phyloP scores from a whole-genome alignment of 2,888 invertebrate species.

The Agonopterix alstromeriana region DNA sequence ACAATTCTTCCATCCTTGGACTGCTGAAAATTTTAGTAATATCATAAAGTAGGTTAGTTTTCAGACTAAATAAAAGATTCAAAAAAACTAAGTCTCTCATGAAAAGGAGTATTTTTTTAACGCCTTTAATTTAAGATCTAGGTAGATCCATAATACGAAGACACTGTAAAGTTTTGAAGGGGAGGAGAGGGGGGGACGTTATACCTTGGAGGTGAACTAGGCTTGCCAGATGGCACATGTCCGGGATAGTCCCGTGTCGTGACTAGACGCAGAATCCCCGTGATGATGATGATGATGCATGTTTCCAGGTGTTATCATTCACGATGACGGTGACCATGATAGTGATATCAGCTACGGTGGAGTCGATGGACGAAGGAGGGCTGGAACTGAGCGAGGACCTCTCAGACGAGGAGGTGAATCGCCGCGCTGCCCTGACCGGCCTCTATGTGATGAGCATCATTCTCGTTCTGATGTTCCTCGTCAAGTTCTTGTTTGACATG shows the following conservation, averaged over 20 bases:
- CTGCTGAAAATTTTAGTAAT: too few relatives aligned
- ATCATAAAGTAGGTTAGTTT: too few relatives aligned
- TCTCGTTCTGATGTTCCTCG: slow-evolving; percentile 50
- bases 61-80: too few relatives aligned
- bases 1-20: too few relatives aligned
- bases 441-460: slow-evolving; percentile 56
- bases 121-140: background rate
- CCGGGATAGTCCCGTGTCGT: background rate
- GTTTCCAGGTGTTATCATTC: slow-evolving; percentile 43
- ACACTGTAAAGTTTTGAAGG: background rate
- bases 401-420: slow-evolving; percentile 24
- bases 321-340: slow-evolving; percentile 37
- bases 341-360: slow-evolving; percentile 32
- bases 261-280: background rate
- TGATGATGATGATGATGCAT: background rate
- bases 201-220: background rate
- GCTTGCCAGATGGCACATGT: background rate
- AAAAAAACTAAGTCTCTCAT: too few relatives aligned
- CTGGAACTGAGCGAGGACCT: slow-evolving; percentile 7
- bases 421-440: slow-evolving; percentile 44
- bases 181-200: background rate
- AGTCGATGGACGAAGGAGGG: slow-evolving; percentile 11
- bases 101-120: background rate
- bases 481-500: slow-evolving; percentile 53
- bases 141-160: background rate